A percentile compares a stretch with the other conserved stretches of the same genome.
Conservation (phyloP, 2,888 invertebrate species). For the Microplitis deprimator region DNA sequence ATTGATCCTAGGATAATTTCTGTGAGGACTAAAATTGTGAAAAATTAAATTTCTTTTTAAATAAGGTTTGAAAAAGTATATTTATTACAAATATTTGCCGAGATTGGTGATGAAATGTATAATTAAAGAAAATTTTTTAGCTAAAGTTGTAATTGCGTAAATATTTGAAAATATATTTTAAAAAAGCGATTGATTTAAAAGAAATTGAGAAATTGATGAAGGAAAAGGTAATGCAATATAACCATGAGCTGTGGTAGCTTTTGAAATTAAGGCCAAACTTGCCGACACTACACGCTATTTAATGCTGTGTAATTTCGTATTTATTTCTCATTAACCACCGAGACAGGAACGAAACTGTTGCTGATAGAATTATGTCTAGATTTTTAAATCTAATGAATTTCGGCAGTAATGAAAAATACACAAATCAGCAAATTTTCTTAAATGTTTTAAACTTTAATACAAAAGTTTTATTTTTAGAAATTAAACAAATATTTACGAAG, state of each 20-base stretch:
- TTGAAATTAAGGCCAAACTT: constrained; percentile 51
- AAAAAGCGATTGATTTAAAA: no score
- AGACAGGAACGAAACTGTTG: constrained; percentile 45
- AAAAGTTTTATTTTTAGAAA: no score
- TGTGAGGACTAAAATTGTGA: no score
- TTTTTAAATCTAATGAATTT: neutral
- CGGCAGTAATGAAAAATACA: neutral
- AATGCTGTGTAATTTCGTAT: constrained; percentile 62
- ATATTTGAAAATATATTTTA: no score
- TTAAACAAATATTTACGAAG: no score
- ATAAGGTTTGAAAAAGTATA: no score
- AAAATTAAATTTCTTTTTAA: no score
- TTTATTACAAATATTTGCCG: no score
- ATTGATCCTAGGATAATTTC: no score
- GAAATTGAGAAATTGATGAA: neutral
- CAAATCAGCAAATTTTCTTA: neutral
- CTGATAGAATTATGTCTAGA: constrained; percentile 22
- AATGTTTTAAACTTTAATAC: no score
- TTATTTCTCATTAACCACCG: constrained; percentile 61
- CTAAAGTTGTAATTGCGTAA: constrained; percentile 30
- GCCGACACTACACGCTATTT: constrained; percentile 55
- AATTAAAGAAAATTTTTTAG: neutral
- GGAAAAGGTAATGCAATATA: neutral
- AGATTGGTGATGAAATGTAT: no score
- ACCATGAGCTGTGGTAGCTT: constrained; percentile 48